A percentile compares a stretch with the other conserved stretches of the same genome.
These are phyloP conservation scores for Lynx canadensis DNA, from an alignment of 2,113 vertebrate species.

Conservation along the genomic window DNA sequence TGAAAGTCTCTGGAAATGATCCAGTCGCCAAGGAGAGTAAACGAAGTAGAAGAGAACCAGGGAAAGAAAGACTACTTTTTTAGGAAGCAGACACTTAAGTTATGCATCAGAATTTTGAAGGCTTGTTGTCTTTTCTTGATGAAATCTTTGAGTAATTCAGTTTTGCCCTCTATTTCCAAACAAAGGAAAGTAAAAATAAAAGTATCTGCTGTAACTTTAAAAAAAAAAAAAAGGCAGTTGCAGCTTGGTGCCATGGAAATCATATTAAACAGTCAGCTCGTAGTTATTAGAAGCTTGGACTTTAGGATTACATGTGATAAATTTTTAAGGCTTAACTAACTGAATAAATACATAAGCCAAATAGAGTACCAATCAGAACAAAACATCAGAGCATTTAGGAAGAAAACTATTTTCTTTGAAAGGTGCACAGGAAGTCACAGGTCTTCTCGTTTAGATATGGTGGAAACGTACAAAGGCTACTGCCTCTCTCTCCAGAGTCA, in stretches of 20 bases:
- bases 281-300: neutral
- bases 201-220: neutral
- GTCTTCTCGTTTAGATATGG: neutral
- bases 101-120: slow-evolving; percentile 17
- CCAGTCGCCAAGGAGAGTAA: neutral
- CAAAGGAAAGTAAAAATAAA: slow-evolving; percentile 36
- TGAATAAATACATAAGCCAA: neutral
- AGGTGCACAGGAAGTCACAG: neutral
- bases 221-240: neutral
- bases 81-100: neutral
- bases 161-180: slow-evolving; percentile 29
- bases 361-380: neutral
- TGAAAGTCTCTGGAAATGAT: neutral
- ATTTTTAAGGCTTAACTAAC: neutral
- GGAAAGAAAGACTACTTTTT: neutral
- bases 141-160: neutral
- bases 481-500: slow-evolving; percentile 1
- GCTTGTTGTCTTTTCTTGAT: neutral
- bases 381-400: neutral
- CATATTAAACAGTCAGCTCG: neutral
- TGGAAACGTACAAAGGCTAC: neutral
- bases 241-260: neutral
- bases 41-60: neutral
- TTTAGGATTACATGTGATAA: neutral
- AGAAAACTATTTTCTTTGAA: neutral